Evolutionary conservation across 2,113 vertebrate species (phyloP), one percentile per base, ranked within the genome.

Genomic region (Opisthocomus hoazin): DNA sequence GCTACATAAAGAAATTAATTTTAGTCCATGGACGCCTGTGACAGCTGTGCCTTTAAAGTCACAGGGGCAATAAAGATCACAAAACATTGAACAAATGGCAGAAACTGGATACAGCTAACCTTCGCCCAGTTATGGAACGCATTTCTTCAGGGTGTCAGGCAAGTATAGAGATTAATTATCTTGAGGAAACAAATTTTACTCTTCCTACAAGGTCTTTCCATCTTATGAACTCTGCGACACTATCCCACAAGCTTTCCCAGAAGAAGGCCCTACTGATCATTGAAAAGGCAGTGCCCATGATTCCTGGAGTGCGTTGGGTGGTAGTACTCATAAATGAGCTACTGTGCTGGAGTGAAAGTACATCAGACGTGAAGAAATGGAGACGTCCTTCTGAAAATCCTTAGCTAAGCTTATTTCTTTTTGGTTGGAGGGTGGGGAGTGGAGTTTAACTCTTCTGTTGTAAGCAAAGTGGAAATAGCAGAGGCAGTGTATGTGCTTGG

Each of bases 221-320:
- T 78, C 84, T 92, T 36, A 32, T 84, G 36, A 23, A 3, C 51
- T 34, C n/a, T 56, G 43, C 15, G 60, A 16, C 19, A 15, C 17
- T 82, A 5, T n/a, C 10, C 27, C n/a, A 12, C 7, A 56, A 32
- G 18, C 18, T 68, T 88, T 69, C 41, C 24, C 15, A 12, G 36
- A 77, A 57, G 54, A 69, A 88, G 86, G 21, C 34, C 1, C 0
- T 41, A 5, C 19, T n/a, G 32, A 56, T 66, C 26, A 18, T 29
- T 34, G 56, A n/a, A 77, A 73, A 51, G 23, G 36, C 2, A 1
- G 11, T 17, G 8, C 0, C 0, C 4, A 6, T 0, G 0, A 21
- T 78, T 91, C 16, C 32, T 66, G 36, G 71, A 27, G 19, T 34
- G 9, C 0, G 0, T n/a, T 90, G 45, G 9, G 9, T 66, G 30